Percentiles rank a stretch among this genome's conserved stretches.
These are phyloP conservation scores for Eupristina koningsbergeri DNA, from an alignment of 1,140 invertebrate species.

Conservation along the genomic window DNA sequence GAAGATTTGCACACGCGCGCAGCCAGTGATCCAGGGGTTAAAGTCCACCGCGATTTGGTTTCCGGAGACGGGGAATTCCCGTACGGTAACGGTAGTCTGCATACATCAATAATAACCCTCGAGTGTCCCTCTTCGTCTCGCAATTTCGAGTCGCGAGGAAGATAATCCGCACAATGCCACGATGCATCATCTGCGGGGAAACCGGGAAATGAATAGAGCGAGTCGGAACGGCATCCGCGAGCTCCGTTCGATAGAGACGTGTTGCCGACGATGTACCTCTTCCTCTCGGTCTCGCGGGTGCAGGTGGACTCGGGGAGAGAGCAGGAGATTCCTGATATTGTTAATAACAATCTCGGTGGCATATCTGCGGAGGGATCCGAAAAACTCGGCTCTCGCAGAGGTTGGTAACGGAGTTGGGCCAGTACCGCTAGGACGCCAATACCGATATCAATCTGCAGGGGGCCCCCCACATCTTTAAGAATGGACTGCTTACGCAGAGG, in stretches of 20 bases:
- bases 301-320: neutral
- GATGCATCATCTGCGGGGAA: constrained; percentile 1
- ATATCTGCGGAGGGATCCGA: constrained; percentile 43
- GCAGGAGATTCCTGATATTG: constrained; percentile 51
- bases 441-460: constrained; percentile 49
- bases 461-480: neutral
- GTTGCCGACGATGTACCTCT: neutral
- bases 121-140: neutral
- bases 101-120: constrained; percentile 30
- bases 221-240: neutral
- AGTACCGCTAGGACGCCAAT: constrained; percentile 57
- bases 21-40: too few relatives aligned
- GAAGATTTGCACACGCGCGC: neutral
- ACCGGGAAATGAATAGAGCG: neutral
- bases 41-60: constrained; percentile 27
- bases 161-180: constrained; percentile 26
- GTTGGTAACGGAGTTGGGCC: constrained; percentile 59
- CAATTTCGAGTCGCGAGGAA: neutral
- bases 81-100: constrained; percentile 42
- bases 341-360: constrained; percentile 59
- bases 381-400: neutral
- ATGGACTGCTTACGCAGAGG: neutral
- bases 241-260: neutral
- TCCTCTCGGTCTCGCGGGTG: neutral
- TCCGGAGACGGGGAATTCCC: constrained; percentile 19